Base-by-base conservation (phyloP, 2,888 invertebrate species). In the Acanthosepion esculentum region DNA sequence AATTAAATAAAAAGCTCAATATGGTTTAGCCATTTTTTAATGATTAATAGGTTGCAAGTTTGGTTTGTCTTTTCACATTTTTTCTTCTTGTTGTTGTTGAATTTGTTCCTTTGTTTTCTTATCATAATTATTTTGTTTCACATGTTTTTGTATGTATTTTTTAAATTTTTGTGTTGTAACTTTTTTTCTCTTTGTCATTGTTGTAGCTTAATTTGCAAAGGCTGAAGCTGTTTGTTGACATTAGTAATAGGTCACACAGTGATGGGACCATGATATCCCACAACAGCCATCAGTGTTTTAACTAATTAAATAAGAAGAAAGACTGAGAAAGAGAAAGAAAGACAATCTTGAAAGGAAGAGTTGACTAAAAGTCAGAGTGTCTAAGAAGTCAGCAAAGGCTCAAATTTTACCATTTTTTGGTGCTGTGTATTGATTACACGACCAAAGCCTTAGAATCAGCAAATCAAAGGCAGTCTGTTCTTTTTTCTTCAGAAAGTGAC, bases 41-140 rank as follows among this genome's bases (percentile, higher is more conserved):
- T 78, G 78, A 78, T 78, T n/a, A 78, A 78, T 78, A 78, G 78
- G 78, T 78, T 78, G 78, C n/a, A 78, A 78, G 78, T 78, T n/a
- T 78, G 8, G 23, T 78, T 78, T 78, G 15, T 55, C 20, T 55
- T 55, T 55, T 20, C 20, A 5, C 55, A 20, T 23, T 59, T 59
- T 59, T 59, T 20, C 23, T n/a, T n/a, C 4, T 78, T n/a, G 2
- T 29, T 29, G 78, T 29, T 78, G 29, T n/a, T 33, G 20, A 23
- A n/a, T n/a, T n/a, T n/a, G 26, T n/a, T n/a, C 33, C 78, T 78
- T 78, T 78, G 78, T 78, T 78, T 78, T 78, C 78, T 78, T 78
- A 78, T 33, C 15, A 78, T 78, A 78, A 78, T 78, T 78, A 78
- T 78, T 78, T 78, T 78, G 78, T 78, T 78, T 78, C 78, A 78